Percentiles rank a stretch among this genome's conserved stretches.
These are phyloP conservation scores for Megaceryle torquata DNA, from an alignment of 2,113 vertebrate species.

Conservation along the genomic window DNA sequence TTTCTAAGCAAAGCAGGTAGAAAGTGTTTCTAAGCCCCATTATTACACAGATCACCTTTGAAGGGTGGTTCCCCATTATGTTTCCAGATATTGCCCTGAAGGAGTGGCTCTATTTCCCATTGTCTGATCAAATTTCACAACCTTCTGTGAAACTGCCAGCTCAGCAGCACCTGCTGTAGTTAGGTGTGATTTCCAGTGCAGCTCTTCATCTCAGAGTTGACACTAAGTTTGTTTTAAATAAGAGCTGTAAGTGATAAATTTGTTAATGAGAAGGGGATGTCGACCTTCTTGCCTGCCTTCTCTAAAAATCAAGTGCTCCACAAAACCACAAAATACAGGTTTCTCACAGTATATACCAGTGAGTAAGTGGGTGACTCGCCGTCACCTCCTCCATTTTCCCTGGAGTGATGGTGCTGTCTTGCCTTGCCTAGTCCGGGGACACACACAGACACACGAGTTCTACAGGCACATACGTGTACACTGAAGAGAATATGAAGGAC, in stretches of 20 bases:
- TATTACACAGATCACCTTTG: slow-evolving; percentile 51
- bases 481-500: background rate
- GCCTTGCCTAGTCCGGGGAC: slow-evolving; percentile 22
- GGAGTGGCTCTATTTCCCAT: slow-evolving; percentile 64
- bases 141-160: slow-evolving; percentile 53
- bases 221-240: background rate
- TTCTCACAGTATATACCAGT: slow-evolving; percentile 28
- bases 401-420: background rate
- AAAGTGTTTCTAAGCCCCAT: slow-evolving; percentile 62
- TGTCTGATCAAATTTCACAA: slow-evolving; percentile 65
- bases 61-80: slow-evolving; percentile 56
- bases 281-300: background rate
- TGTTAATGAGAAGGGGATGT: background rate
- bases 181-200: background rate
- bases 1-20: slow-evolving; percentile 68
- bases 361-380: slow-evolving; percentile 42
- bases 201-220: background rate
- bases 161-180: slow-evolving; percentile 59
- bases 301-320: background rate
- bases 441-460: background rate
- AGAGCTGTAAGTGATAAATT: background rate
- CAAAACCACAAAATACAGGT: slow-evolving; percentile 32
- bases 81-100: slow-evolving; percentile 64
- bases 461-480: slow-evolving; percentile 9
- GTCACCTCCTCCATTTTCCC: slow-evolving; percentile 27